phyloP scores from a whole-genome alignment of 2,113 vertebrate genomes.

The Pygoscelis adeliae region DNA sequence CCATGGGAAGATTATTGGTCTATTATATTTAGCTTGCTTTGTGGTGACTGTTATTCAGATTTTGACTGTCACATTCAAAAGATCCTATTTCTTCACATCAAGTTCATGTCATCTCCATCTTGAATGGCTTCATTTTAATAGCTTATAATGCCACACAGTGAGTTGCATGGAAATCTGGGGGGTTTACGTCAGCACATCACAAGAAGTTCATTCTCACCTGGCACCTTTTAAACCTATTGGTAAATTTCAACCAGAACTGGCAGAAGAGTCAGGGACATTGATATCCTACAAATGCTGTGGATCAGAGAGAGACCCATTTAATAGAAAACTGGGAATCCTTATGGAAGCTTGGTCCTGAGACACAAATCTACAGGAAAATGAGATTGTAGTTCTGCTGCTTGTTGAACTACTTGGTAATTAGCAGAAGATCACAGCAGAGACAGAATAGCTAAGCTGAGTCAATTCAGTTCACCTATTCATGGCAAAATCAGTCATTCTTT shows the following conservation, averaged over 20 bases:
- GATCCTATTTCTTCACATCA: not conserved
- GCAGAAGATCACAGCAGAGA: not conserved
- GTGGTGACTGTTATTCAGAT: not conserved
- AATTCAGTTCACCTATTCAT: not conserved
- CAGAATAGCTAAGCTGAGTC: not conserved
- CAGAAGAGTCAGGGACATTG: rapidly evolving
- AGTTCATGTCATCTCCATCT: not conserved
- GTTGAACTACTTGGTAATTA: not conserved
- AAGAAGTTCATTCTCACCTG: not conserved
- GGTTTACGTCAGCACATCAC: not conserved
- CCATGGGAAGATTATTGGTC: not conserved
- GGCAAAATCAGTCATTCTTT: not conserved
- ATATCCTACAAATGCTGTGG: not conserved
- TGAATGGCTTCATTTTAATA: not conserved
- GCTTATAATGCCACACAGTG: not conserved
- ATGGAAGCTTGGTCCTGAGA: not conserved
- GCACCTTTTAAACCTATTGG: not conserved
- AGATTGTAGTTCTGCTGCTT: not conserved
- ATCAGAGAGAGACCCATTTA: not conserved
- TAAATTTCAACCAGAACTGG: not conserved
- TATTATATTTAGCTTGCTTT: not conserved
- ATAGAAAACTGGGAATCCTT: not conserved
- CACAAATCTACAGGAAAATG: not conserved
- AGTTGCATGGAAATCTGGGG: not conserved
- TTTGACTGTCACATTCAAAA: not conserved